A percentile compares a stretch with the other conserved stretches of the same genome.
These are phyloP conservation scores for Cantharis flavilabris DNA, from an alignment of 2,888 invertebrate species.

Conservation along the genomic window DNA sequence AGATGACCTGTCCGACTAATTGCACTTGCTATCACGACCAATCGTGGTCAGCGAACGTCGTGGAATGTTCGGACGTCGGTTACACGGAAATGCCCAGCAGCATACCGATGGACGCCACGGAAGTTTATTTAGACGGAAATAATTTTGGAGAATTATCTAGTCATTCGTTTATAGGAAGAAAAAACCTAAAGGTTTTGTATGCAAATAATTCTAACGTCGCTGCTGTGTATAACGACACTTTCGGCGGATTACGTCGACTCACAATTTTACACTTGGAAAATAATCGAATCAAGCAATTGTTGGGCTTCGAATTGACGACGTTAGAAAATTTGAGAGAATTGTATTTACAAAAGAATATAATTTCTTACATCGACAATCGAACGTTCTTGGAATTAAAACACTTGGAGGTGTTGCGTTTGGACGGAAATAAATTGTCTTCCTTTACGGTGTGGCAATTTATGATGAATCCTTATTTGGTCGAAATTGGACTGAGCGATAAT, in stretches of 20 bases:
- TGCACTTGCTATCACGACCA: conserved; percentile 96
- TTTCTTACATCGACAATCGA: conserved; percentile 81
- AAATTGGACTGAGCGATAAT: conserved; percentile 81
- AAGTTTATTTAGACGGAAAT: conserved; percentile 92
- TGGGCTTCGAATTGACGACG: conserved; percentile 82
- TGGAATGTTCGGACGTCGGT: conserved; percentile 83
- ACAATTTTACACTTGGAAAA: conserved; percentile 84
- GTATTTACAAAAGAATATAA: conserved; percentile 84
- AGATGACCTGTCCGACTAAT: conserved; percentile 93
- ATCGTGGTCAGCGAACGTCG: conserved; percentile 90
- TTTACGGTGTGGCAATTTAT: conserved; percentile 88
- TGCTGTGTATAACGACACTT: conserved; percentile 85
- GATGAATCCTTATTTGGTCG: conserved; percentile 83
- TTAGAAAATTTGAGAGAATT: conserved; percentile 83
- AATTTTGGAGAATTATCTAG: conserved; percentile 84
- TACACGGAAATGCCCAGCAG: conserved; percentile 83
- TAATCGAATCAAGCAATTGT: conserved; percentile 77
- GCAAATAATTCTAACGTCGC: conserved; percentile 88
- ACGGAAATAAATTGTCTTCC: conserved; percentile 79
- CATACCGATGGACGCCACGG: conserved; percentile 95
- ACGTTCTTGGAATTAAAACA: conserved; percentile 82
- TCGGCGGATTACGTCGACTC: conserved; percentile 82
- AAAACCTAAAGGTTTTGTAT: conserved; percentile 84
- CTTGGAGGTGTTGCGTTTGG: conserved; percentile 82
- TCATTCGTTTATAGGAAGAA: conserved; percentile 89